These are phyloP conservation scores for Nibea albiflora DNA, from an alignment of 2,113 vertebrate species.

Conservation along the genomic window DNA sequence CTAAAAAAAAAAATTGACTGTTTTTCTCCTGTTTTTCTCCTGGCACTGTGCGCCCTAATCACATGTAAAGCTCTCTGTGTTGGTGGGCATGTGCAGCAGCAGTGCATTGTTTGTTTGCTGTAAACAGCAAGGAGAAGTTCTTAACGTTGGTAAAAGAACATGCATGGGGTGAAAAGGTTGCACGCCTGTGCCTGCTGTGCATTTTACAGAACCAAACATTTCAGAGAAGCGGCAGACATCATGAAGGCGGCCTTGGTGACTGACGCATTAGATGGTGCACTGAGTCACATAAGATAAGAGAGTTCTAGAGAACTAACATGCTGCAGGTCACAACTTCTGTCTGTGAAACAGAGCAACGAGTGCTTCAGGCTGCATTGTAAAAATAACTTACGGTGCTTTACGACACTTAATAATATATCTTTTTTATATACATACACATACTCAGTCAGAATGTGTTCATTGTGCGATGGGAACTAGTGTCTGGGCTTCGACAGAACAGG, in stretches of 20 bases:
- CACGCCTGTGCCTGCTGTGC: background rate
- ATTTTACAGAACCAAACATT: background rate
- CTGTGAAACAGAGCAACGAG: background rate
- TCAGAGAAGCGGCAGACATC: background rate
- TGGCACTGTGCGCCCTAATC: constrained; percentile 23
- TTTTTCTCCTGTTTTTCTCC: constrained; percentile 32
- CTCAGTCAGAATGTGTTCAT: constrained; percentile 27
- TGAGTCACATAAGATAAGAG: background rate
- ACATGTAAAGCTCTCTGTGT: constrained; percentile 38
- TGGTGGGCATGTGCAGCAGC: constrained; percentile 23
- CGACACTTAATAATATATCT: constrained; percentile 5
- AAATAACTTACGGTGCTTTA: constrained; percentile 3
- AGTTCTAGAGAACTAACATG: background rate
- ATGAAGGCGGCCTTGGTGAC: background rate
- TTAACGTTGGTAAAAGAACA: constrained; percentile 13
- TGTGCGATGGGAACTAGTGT: background rate
- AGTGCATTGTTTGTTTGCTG: constrained; percentile 27
- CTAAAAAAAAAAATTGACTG: constrained; percentile 53
- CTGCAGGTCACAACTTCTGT: background rate
- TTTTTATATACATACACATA: background rate
- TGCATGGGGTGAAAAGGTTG: background rate
- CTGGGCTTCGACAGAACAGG: constrained; percentile 48
- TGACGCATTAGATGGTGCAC: background rate
- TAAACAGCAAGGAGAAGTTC: constrained; percentile 42
- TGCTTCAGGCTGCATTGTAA: constrained; percentile 9